These are phyloP conservation scores for Cyprinodon diabolis DNA, from an alignment of 2,797 vertebrate species.

Conservation along the genomic window DNA sequence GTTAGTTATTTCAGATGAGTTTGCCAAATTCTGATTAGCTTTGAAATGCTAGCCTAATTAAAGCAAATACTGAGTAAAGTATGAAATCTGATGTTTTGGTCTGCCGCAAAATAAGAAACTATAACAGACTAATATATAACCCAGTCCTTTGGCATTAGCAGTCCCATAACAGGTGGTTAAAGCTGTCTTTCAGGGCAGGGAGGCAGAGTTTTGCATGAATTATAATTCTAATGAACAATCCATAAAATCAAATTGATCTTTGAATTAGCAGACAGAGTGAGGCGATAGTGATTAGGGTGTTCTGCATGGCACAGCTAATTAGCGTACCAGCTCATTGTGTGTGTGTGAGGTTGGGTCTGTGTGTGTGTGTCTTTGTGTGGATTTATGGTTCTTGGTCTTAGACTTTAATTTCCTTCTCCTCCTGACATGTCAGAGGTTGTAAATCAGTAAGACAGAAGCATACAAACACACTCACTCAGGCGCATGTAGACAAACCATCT, in stretches of 20 bases:
- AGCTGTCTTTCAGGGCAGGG: slow-evolving; percentile 63
- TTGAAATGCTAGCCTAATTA: neutral
- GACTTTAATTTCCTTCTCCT: slow-evolving; percentile 71
- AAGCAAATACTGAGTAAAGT: slow-evolving; percentile 10
- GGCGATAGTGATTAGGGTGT: slow-evolving; percentile 76
- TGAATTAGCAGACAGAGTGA: slow-evolving; percentile 77
- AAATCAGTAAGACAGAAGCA: slow-evolving; percentile 61
- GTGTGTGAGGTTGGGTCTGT: slow-evolving; percentile 23
- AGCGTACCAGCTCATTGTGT: slow-evolving; percentile 59
- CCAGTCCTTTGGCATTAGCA: slow-evolving; percentile 43
- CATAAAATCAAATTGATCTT: slow-evolving; percentile 80
- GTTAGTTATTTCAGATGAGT: neutral
- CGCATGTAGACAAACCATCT: slow-evolving; percentile 59
- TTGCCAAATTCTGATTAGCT: neutral
- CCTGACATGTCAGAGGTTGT: slow-evolving; percentile 62
- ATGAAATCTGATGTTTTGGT: slow-evolving; percentile 13
- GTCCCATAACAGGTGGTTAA: slow-evolving; percentile 67
- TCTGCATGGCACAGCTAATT: slow-evolving; percentile 74
- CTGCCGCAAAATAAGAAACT: slow-evolving; percentile 24
- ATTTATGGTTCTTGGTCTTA: slow-evolving; percentile 64
- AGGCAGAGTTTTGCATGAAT: slow-evolving; percentile 61
- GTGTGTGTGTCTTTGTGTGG: slow-evolving; percentile 18
- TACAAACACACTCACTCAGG: slow-evolving; percentile 24
- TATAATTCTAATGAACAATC: slow-evolving; percentile 78
- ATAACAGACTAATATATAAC: slow-evolving; percentile 50